Evolutionary conservation across 1,140 invertebrate species (phyloP), one percentile per base, ranked within the genome.

Genomic region (Aethina tumida): DNA sequence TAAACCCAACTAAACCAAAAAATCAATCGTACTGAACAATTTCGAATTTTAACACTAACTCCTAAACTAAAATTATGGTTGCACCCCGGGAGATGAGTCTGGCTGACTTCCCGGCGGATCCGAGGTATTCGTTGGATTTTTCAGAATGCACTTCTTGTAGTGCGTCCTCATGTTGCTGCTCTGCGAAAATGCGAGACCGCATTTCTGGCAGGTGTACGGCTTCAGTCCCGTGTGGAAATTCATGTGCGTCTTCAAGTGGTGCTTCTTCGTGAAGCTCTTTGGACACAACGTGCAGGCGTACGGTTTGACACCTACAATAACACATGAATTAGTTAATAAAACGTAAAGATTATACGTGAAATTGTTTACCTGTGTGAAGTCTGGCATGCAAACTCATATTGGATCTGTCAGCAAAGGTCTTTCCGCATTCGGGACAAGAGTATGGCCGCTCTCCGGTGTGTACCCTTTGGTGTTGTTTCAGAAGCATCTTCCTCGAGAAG

Each of bases 251-350:
- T 89, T 84, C 6, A 87, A 64, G 49, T 84, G 80, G 49, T 85
- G 79, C 47, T 85, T 85, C 63, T 86, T 90, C 18, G 87, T 84
- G 60, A 94, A 94, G 2, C 84, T 77, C 43, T 92, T 85, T 3
- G 80, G 74, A 55, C 90, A 95, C 1, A 88, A 60, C 1, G 74
- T 75, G 53, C 90, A 94, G 15, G 81, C 74, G 59, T 92, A 94
- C 0, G 90, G 90, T 49, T 90, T 86, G 16, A 89, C 74, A 17
- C 82, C 82, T 66, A 61, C 67, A 58, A 62, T 29, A 39, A n/a
- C 38, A 37, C 20, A 38, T 17, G 14, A 31, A 28, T 15, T 27
- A n/a, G 35, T 8, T 21, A 13, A 3, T 22, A n/a, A 3, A 5
- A 39, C 13, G 21, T 17, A 41, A 16, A 35, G n/a, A 14, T 33